Percentiles rank a stretch among this genome's conserved stretches.
phyloP scores from a whole-genome alignment of 2,113 vertebrate genomes.

The Recurvirostra avosetta region DNA sequence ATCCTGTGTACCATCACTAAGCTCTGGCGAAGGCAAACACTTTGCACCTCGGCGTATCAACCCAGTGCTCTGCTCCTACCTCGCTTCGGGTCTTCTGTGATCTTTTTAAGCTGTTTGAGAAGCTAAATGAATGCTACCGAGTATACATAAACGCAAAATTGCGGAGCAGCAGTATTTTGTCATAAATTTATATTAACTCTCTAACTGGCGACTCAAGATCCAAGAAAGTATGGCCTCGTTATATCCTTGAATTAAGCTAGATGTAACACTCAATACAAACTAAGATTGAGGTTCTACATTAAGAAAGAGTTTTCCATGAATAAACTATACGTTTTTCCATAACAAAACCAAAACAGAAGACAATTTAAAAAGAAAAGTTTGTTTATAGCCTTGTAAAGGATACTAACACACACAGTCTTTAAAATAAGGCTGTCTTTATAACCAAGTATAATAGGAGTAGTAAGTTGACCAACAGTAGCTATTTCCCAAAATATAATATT shows the following conservation, averaged over 20 bases:
- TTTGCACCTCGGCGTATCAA: accelerated
- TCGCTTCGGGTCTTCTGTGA: background rate
- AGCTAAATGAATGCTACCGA: accelerated
- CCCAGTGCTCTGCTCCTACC: background rate
- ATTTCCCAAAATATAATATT: background rate
- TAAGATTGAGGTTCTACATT: background rate
- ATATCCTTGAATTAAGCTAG: background rate
- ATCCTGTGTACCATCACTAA: background rate
- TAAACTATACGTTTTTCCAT: background rate
- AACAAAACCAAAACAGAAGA: background rate
- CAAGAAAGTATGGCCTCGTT: background rate
- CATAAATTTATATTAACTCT: background rate
- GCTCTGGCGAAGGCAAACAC: background rate
- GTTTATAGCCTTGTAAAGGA: background rate
- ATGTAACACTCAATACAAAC: background rate
- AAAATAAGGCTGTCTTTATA: background rate
- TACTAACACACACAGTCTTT: background rate
- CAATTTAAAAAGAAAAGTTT: background rate
- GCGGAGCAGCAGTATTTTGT: background rate
- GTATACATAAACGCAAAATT: background rate
- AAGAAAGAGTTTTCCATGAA: background rate
- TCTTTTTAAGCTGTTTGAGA: background rate
- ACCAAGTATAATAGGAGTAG: background rate
- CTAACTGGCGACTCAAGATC: background rate
- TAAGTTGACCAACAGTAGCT: constrained; percentile 12